Evolutionary conservation across 2,797 vertebrate species (phyloP).

Genomic region (Lithobates pipiens): DNA sequence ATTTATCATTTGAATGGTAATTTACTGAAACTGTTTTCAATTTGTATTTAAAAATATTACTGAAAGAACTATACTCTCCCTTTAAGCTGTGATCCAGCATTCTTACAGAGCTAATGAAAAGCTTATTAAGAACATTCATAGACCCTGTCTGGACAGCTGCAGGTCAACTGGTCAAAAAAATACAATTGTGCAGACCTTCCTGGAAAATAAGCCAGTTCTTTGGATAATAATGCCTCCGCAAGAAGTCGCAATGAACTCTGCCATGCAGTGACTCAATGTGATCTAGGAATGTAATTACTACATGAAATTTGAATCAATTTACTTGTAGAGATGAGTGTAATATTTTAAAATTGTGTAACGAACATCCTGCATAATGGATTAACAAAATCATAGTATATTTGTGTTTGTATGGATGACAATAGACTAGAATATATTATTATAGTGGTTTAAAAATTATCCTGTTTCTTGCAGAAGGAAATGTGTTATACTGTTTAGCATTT

Average conservation of each 20-base stretch:
- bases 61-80: background rate
- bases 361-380: background rate
- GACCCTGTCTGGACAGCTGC: background rate
- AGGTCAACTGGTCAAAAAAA: slow-evolving; percentile 6
- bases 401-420: background rate
- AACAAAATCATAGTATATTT: background rate
- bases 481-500: background rate
- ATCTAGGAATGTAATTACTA: slow-evolving; percentile 53
- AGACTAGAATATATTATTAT: background rate
- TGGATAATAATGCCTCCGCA: slow-evolving; percentile 62
- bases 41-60: background rate
- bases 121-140: background rate
- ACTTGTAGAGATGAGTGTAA: slow-evolving; percentile 12
- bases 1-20: too few relatives aligned
- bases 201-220: slow-evolving; percentile 61
- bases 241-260: slow-evolving; percentile 63
- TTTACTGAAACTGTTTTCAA: background rate
- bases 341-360: background rate
- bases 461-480: background rate
- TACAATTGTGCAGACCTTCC: slow-evolving; percentile 32
- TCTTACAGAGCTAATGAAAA: slow-evolving; percentile 58
- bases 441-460: background rate
- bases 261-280: slow-evolving; percentile 61
- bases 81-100: slow-evolving; percentile 48
- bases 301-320: slow-evolving; percentile 41